Evolutionary conservation across 23 tunicate genomes (phyloP), one percentile per base, ranked within the genome.

Genomic region (Trididemnum clinides): DNA sequence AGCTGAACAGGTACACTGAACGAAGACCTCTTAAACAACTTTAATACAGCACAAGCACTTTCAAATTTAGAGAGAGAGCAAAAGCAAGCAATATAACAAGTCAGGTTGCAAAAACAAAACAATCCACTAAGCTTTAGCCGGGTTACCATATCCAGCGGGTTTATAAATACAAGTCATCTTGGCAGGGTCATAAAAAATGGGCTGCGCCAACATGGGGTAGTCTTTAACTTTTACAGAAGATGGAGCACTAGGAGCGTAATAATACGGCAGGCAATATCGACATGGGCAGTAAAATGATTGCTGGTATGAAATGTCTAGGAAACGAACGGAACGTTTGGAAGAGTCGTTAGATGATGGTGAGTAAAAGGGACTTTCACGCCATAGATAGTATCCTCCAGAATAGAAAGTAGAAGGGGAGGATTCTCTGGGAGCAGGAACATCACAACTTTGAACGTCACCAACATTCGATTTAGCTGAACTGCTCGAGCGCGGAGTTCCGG

Each of bases 111-210:
- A n/a, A n/a, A n/a, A n/a, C n/a, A 44, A 44, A 44, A 44, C 54
- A 44, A 15, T 44, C 54, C 54, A 44, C 54, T 10, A 7, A 44
- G 54, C n/a, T n/a, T n/a, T 49, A 49, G 12, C 57, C 57, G 12
- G 85, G 29, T 51, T 33, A 1, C 23, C 18, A 63, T 87, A 87
- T 1, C 50, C 33, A 7, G 85, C 90, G 18, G 90, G 90, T 26
- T 87, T 85, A 51, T 87, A 87, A 44, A 34, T 57, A 39, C 90
- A 87, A 20, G 74, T 64, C 85, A 87, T 66, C 15, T 29, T 87
- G 63, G 54, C 33, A 0, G 90, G 90, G 25, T 38, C n/a, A 33
- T 57, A 87, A 50, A n/a, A 87, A 63, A 87, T 63, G 2, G 90
- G 90, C 33, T 62, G 78, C 38, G 50, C 64, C 54, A 35, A 50